A percentile compares a stretch with the other conserved stretches of the same genome.
Evolutionary conservation across 2,113 vertebrate species (phyloP).

Genomic region (Dicentrarchus labrax): DNA sequence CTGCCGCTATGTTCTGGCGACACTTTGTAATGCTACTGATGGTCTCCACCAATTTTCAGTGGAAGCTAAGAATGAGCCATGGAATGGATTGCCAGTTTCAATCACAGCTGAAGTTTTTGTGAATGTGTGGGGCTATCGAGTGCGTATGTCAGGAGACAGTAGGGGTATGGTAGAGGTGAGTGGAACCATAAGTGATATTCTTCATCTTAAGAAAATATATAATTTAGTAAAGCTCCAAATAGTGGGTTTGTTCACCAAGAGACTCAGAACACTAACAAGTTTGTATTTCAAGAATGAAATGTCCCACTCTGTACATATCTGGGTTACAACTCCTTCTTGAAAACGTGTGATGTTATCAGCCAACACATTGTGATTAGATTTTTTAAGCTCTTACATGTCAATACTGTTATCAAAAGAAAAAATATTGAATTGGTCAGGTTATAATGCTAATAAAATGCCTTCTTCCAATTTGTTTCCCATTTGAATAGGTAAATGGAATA

Average conservation of each 20-base stretch:
- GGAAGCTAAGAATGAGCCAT: conserved; percentile 69
- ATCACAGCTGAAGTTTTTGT: conserved; percentile 70
- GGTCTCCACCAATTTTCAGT: conserved; percentile 72
- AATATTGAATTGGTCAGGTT: neutral
- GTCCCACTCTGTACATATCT: no score
- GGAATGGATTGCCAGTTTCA: conserved; percentile 34
- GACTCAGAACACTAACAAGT: no score
- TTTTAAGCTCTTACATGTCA: no score
- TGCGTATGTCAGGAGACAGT: conserved; percentile 53
- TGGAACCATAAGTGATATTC: neutral
- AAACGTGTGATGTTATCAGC: neutral
- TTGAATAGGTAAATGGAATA: conserved; percentile 57
- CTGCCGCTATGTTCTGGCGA: conserved; percentile 72
- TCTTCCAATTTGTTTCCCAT: neutral
- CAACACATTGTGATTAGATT: neutral
- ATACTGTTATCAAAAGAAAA: no score
- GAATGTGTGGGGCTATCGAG: conserved; percentile 54
- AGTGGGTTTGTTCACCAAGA: no score
- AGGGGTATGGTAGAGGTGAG: conserved; percentile 63
- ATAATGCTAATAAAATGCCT: neutral
- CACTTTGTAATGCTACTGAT: conserved; percentile 39
- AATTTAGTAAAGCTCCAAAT: no score
- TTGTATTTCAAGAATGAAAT: neutral
- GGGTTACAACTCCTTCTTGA: neutral
- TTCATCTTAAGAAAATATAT: neutral